These are phyloP conservation scores for Pangasius sanitwongsei DNA, from an alignment of 2,797 vertebrate species.

Conservation along the genomic window DNA sequence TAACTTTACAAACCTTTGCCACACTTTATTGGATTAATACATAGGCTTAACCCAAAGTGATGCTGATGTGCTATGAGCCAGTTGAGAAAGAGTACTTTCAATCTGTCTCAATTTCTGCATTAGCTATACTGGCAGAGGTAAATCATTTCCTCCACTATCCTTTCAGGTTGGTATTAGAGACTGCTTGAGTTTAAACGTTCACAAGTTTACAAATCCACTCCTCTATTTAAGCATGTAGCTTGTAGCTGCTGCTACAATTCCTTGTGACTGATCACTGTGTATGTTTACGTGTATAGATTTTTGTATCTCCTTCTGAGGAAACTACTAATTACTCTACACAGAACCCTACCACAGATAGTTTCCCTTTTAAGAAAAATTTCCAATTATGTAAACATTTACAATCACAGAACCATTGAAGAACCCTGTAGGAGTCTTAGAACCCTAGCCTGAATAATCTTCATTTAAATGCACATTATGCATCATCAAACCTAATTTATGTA, in stretches of 20 bases:
- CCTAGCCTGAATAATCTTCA: conserved; percentile 52
- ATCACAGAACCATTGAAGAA: not conserved
- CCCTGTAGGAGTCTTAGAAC: not conserved
- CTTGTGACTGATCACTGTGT: not conserved
- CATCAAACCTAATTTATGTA: not conserved
- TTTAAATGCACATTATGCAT: not conserved
- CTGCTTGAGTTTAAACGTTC: not conserved
- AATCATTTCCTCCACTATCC: not conserved
- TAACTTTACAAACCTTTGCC: not conserved
- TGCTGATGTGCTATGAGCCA: conserved; percentile 31
- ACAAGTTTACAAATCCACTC: not conserved
- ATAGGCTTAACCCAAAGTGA: conserved; percentile 43
- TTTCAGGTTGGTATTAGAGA: not conserved
- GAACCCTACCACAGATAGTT: not conserved
- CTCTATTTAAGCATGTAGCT: not conserved
- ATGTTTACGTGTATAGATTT: not conserved
- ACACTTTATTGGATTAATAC: conserved; percentile 61
- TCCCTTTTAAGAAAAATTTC: not conserved
- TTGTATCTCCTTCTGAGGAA: not conserved
- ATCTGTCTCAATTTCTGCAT: not conserved
- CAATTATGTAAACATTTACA: too few relatives aligned
- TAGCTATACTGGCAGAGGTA: not conserved
- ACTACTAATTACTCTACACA: not conserved
- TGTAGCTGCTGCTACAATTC: not conserved
- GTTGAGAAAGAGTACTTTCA: not conserved